Base-by-base conservation (phyloP, 1,140 invertebrate genomes). In the Ceratina calcarata region DNA sequence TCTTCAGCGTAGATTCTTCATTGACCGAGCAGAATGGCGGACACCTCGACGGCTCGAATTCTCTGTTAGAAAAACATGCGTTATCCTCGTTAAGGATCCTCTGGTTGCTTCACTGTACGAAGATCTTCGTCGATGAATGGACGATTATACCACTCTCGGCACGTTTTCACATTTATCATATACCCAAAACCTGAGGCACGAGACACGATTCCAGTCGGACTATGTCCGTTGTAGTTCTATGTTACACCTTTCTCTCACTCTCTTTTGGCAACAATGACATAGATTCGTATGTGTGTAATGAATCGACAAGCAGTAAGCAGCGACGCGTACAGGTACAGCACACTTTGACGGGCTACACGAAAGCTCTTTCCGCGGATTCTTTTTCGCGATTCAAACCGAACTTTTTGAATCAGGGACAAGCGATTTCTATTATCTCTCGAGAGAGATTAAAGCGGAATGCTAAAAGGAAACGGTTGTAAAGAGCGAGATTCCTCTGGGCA, bases 11-110 rank as follows among this genome's bases (percentile, higher is more conserved):
- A 15, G 55, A 71, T 66, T n/a, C 57, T 69, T 85, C 57, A 8
- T 15, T 15, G 51, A 6, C 66, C 51, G 22, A 6, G 8, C 45
- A 61, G 37, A 10, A 49, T 22, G 64, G 16, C 15, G 49, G 71
- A 45, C 24, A 37, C 58, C 32, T 71, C 22, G 53, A 24, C 45
- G n/a, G 45, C 57, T 73, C 61, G 67, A 13, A 75, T 70, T 85
- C 84, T 85, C 84, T 85, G 84, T 86, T 51, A 65, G 84, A 74
- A 82, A 85, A 81, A 86, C 45, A 72, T 75, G 61, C 27, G 55
- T 86, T 82, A 69, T 71, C 79, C 65, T 81, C 20, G 58, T 78
- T 77, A 70, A 73, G 22, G 58, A 61, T 70, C 12, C 68, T 12
- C 15, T n/a, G n/a, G 66, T 20, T 22, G 51, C 16, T 24, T 70